These are phyloP conservation scores for Clarias pachynema DNA, from an alignment of 2,797 vertebrate species.

Conservation along the genomic window DNA sequence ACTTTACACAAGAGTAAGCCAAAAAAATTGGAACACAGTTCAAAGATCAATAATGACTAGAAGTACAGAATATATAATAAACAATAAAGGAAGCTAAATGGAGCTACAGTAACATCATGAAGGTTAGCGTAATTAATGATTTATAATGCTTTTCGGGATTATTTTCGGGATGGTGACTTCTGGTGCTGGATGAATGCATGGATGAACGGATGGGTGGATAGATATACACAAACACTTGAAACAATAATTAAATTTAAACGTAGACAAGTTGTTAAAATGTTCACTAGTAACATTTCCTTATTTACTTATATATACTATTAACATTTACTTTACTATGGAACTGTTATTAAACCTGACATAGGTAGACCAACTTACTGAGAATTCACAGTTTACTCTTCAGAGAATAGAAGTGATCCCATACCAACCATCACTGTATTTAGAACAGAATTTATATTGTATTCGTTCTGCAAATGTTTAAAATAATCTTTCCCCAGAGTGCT, in stretches of 20 bases:
- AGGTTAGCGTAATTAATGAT: not conserved
- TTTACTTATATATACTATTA: no score
- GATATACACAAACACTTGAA: not conserved
- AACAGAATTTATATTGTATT: conserved; percentile 6
- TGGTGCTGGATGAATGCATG: not conserved
- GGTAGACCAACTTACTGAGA: conserved; percentile 6
- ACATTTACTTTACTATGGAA: not conserved
- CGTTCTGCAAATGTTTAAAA: conserved; percentile 18
- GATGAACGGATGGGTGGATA: not conserved
- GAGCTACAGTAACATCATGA: not conserved
- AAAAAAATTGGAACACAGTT: not conserved
- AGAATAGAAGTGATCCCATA: conserved; percentile 1
- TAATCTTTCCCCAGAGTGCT: not conserved
- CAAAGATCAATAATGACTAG: not conserved
- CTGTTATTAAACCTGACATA: conserved; percentile 1
- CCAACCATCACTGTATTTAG: conserved; percentile 2
- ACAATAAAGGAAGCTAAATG: not conserved
- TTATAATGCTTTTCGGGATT: not conserved
- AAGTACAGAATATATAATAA: not conserved
- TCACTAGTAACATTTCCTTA: no score
- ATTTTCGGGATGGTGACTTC: not conserved
- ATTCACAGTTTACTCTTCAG: not conserved
- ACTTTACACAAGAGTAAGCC: not conserved
- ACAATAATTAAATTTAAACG: no score
- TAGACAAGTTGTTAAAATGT: no score